phyloP scores from a whole-genome alignment of 2,113 vertebrate species.

The Arizona elegans region DNA sequence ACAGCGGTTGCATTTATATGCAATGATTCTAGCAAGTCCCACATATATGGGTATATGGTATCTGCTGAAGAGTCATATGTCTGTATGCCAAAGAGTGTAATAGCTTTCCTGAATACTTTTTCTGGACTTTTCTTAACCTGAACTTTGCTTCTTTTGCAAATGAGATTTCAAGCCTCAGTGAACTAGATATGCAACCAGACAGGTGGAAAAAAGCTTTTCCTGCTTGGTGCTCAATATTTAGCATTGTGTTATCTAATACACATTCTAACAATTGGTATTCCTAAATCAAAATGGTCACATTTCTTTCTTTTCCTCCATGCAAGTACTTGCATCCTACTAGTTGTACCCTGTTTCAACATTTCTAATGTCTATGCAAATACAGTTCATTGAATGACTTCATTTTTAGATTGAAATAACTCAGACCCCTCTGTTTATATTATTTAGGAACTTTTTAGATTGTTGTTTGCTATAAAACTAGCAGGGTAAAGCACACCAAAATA shows the following conservation, averaged over 20 bases:
- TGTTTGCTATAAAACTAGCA: background rate
- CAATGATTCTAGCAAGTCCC: background rate
- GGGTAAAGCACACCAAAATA: background rate
- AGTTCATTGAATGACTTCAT: background rate
- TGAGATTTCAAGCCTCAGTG: constrained; percentile 28
- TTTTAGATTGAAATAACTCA: background rate
- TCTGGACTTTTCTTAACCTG: constrained; percentile 19
- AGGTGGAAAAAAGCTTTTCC: constrained; percentile 24
- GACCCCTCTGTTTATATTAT: background rate
- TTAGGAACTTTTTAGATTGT: background rate
- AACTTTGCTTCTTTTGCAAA: constrained; percentile 29
- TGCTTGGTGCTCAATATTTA: constrained; percentile 15
- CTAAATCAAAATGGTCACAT: accelerated
- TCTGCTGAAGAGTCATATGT: background rate
- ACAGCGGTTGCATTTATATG: background rate
- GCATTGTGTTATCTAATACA: constrained; percentile 8
- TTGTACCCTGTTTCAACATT: background rate
- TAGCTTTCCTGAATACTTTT: constrained; percentile 6
- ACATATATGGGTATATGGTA: background rate
- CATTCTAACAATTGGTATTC: constrained; percentile 8
- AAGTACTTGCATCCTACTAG: background rate
- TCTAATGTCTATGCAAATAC: background rate
- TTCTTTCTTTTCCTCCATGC: background rate
- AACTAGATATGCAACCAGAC: constrained; percentile 22
- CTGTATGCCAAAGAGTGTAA: background rate